Evolutionary conservation across 2,888 invertebrate species (phyloP), one percentile per base, ranked within the genome.

Genomic region (Trichogramma dendrolimi): DNA sequence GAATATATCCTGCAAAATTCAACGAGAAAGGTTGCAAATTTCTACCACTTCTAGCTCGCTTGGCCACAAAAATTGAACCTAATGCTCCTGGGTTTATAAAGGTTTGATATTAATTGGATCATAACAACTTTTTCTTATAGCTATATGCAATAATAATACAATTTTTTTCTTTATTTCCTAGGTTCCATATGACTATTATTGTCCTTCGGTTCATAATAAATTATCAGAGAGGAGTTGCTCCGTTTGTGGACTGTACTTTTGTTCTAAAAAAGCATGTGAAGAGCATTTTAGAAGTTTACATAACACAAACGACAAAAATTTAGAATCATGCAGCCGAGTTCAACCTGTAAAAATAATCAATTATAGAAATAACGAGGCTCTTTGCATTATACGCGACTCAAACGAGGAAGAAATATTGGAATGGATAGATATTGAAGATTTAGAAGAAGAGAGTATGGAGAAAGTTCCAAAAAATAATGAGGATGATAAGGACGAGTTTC

Each of bases 351-450:
- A 6, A n/a, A 53, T 53, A 11, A 53, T 53, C 10, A 39, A 39
- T 4, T 39, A 53, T 4, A 14, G 53, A 14, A 53, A 53, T 10
- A 53, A 38, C n/a, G 39, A 53, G 42, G 27, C 27, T 10, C 53
- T 53, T 10, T 53, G 53, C 14, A 14, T 40, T 42, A 10, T 53
- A 6, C 27, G n/a, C 8, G 6, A 39, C 10, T 7, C 8, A 5
- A 6, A 53, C 8, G 53, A 39, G 7, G 6, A 39, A 41, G 53
- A 53, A 40, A 39, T 6, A 8, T 8, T 53, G 8, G 53, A 53
- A 38, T 53, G 53, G 53, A 38, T 53, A 11, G 53, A 53, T 6
- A 41, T 53, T 5, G 53, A 53, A 40, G 14, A 50, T 14, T 14
- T 50, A 38, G 50, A 50, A 2, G 38, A 5, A 49, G 8, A 49